A percentile compares a stretch with the other conserved stretches of the same genome.
phyloP scores from a whole-genome alignment of 2,113 vertebrate species.

The Perccottus glenii region DNA sequence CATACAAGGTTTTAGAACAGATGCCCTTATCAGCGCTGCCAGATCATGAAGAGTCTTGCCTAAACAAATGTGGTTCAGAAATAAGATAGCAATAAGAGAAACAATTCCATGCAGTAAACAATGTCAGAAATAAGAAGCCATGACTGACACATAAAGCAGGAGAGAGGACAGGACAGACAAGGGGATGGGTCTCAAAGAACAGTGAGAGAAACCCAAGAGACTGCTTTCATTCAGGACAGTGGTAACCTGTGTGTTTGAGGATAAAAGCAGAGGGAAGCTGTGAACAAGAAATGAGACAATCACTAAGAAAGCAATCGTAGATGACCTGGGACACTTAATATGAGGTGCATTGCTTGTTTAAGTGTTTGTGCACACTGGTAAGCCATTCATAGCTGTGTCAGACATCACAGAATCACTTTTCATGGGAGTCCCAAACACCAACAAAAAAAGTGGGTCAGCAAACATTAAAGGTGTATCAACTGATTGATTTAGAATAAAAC shows the following conservation, averaged over 20 bases:
- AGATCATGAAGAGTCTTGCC: background rate
- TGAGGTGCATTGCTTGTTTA: too few relatives aligned
- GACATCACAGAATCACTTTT: background rate
- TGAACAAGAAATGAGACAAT: slow-evolving; percentile 46
- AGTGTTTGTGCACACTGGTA: background rate
- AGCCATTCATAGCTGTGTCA: background rate
- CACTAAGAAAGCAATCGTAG: slow-evolving; percentile 1
- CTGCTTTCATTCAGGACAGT: slow-evolving; percentile 5
- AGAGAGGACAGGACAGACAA: slow-evolving; percentile 22
- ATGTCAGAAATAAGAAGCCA: background rate
- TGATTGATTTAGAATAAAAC: too few relatives aligned
- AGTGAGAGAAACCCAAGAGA: slow-evolving; percentile 35
- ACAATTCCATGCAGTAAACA: too few relatives aligned
- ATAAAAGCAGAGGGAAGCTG: slow-evolving; percentile 18
- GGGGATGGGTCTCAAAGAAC: slow-evolving; percentile 26
- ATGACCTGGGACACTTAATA: background rate
- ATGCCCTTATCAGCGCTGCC: background rate
- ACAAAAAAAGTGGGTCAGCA: background rate
- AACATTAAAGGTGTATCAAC: background rate
- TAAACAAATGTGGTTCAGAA: too few relatives aligned
- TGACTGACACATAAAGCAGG: slow-evolving; percentile 4
- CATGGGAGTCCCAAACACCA: background rate
- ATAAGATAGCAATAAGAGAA: too few relatives aligned
- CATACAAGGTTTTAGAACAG: background rate
- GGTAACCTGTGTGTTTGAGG: slow-evolving; percentile 25